These are phyloP conservation scores for Lethrus apterus DNA, from an alignment of 1,140 invertebrate species.

Conservation along the genomic window DNA sequence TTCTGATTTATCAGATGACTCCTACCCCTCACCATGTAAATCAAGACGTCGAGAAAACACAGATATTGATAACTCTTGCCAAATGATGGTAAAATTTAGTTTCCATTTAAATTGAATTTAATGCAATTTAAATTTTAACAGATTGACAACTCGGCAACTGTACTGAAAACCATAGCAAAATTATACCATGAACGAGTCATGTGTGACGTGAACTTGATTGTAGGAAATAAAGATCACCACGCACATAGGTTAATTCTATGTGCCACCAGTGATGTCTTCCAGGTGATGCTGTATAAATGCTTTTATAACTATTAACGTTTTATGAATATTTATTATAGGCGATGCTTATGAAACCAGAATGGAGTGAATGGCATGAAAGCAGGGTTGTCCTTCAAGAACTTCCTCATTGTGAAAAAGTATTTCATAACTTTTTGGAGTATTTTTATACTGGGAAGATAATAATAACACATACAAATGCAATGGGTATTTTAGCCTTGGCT, in stretches of 20 bases:
- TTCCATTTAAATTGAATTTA: not conserved
- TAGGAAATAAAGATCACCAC: constrained; percentile 60
- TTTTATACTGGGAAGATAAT: constrained; percentile 88
- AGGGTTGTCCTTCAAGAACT: constrained; percentile 79
- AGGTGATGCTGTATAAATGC: constrained; percentile 50
- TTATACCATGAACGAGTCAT: constrained; percentile 34
- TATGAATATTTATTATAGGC: constrained; percentile 50
- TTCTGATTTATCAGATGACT: too few relatives aligned
- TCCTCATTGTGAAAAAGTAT: constrained; percentile 72
- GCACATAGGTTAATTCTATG: constrained; percentile 88
- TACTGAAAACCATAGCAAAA: constrained; percentile 32
- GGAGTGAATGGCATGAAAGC: constrained; percentile 83
- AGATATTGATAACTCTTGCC: constrained; percentile 15
- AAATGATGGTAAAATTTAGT: constrained; percentile 14
- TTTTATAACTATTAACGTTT: not conserved
- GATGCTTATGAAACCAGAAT: constrained; percentile 90
- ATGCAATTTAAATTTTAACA: constrained; percentile 4
- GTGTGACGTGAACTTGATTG: constrained; percentile 36
- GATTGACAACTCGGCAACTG: constrained; percentile 32
- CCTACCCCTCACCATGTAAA: constrained; percentile 6
- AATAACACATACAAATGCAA: constrained; percentile 72
- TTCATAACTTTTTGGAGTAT: constrained; percentile 85
- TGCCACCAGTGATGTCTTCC: constrained; percentile 92
- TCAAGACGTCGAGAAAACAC: constrained; percentile 4
- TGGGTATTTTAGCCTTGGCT: constrained; percentile 78